Conservation (phyloP, 2,888 invertebrate species). For the Quadroppia sp. region DNA sequence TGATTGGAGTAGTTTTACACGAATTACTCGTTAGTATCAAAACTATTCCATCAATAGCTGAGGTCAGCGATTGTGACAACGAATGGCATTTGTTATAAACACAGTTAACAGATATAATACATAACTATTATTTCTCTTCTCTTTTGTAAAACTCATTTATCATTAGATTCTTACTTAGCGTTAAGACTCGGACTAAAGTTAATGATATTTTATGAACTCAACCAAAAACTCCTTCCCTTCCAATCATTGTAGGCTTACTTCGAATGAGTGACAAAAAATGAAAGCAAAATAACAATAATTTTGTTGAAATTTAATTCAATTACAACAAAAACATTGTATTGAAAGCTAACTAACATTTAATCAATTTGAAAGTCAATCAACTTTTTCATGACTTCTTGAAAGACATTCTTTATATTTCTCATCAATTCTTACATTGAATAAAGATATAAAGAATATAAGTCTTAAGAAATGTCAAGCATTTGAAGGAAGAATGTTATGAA, state of each 20-base stretch:
- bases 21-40: neutral
- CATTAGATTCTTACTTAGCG: neutral
- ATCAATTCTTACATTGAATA: neutral
- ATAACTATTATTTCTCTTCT: neutral
- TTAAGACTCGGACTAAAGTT: neutral
- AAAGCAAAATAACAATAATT: too few species aligned
- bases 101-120: too few species aligned
- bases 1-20: too few species aligned
- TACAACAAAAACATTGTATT: too few species aligned
- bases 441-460: neutral
- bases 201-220: neutral
- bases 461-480: neutral
- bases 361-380: too few species aligned
- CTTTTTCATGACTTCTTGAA: too few species aligned
- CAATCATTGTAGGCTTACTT: neutral
- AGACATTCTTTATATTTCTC: neutral
- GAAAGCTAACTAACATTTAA: too few species aligned
- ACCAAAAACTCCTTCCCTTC: neutral
- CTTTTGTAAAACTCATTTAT: constrained; percentile 10
- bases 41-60: neutral
- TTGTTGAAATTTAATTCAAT: too few species aligned
- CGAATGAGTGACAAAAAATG: too few species aligned
- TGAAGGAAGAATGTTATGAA: neutral
- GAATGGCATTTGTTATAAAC: neutral
- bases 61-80: neutral